Conservation (phyloP, 1,140 invertebrate species). For the Magallana gigas region DNA sequence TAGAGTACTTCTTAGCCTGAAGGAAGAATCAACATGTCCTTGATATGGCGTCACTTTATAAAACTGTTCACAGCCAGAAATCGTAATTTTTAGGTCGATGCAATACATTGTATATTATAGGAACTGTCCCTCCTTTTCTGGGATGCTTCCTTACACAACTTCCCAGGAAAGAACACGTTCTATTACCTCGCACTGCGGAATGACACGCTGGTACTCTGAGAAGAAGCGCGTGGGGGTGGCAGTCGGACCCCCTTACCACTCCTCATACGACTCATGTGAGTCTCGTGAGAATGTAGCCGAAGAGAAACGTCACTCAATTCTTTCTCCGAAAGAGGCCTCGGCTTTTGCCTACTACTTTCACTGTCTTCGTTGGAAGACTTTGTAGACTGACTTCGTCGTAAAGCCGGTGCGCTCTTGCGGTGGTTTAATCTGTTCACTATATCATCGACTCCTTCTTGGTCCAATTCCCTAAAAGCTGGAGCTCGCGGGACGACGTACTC, state of each 20-base stretch:
- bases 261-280: background rate
- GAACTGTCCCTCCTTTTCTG: no score
- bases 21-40: no score
- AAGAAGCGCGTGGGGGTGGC: background rate
- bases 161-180: no score
- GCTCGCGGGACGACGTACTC: constrained; percentile 17
- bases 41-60: no score
- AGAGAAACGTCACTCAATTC: constrained; percentile 11
- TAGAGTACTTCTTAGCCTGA: no score
- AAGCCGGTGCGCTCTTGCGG: constrained; percentile 6
- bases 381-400: background rate
- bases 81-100: no score
- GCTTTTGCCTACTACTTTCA: background rate
- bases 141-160: no score
- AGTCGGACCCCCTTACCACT: constrained; percentile 2
- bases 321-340: background rate
- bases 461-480: background rate
- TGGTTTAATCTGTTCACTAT: background rate
- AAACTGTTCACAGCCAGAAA: no score
- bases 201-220: background rate
- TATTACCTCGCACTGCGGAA: background rate
- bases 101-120: no score
- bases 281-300: constrained; percentile 1
- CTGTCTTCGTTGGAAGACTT: background rate
- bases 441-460: constrained; percentile 5